Evolutionary conservation across 2,797 vertebrate genomes (phyloP).

Genomic region (Psittacula derbiana): DNA sequence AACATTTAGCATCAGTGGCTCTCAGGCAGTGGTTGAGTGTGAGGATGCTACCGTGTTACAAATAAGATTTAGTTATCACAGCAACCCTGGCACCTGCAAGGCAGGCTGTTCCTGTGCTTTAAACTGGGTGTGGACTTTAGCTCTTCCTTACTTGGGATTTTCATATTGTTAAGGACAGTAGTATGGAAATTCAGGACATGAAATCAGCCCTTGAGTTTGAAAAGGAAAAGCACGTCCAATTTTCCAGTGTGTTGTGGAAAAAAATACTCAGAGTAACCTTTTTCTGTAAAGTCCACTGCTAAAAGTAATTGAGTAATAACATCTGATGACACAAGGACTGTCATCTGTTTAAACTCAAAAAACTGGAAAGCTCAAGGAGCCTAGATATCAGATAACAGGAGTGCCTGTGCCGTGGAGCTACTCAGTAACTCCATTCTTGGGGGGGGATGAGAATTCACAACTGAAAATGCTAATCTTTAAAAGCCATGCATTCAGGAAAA

Average conservation of each 20-base stretch:
- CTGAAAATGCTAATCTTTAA: not conserved
- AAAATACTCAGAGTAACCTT: slow-evolving; percentile 23
- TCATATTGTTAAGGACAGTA: slow-evolving; percentile 34
- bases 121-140: not conserved
- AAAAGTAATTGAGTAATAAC: slow-evolving; percentile 64
- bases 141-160: slow-evolving; percentile 12
- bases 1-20: not conserved
- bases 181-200: slow-evolving; percentile 21
- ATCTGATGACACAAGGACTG: slow-evolving; percentile 64
- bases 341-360: slow-evolving; percentile 70
- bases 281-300: slow-evolving; percentile 24
- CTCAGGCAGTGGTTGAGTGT: not conserved
- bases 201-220: slow-evolving; percentile 38
- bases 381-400: slow-evolving; percentile 55
- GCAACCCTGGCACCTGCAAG: not conserved
- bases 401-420: not conserved
- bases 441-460: not conserved
- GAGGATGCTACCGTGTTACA: not conserved
- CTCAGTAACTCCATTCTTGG: not conserved
- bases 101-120: not conserved
- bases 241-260: slow-evolving; percentile 36
- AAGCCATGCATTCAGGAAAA: not conserved
- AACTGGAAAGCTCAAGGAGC: slow-evolving; percentile 52
- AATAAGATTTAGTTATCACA: not conserved
- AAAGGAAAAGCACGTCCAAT: slow-evolving; percentile 39